Percentiles rank a stretch among this genome's conserved stretches.
These are phyloP conservation scores for Eudyptes chrysolophus DNA, from an alignment of 2,113 vertebrate genomes.

Conservation along the genomic window DNA sequence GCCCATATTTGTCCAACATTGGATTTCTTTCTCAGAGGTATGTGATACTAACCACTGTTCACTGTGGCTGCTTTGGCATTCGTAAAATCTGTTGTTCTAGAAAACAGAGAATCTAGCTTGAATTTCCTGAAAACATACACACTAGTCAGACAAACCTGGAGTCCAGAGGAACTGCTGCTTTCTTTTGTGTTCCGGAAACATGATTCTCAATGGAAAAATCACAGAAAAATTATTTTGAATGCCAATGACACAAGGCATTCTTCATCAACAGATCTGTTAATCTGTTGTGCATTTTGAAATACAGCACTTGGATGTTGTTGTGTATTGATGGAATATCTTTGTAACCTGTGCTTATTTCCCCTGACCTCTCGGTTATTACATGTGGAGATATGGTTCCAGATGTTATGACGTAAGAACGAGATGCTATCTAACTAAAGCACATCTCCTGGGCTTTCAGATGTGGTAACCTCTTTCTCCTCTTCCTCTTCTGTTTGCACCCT, in stretches of 20 bases:
- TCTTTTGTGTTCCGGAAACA: neutral
- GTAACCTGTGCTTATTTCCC: neutral
- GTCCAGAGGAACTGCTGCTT: neutral
- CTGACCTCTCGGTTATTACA: neutral
- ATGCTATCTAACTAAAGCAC: neutral
- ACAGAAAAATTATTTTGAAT: neutral
- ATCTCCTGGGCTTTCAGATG: neutral
- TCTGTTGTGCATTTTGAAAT: neutral
- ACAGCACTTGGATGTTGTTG: neutral
- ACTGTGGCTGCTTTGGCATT: neutral
- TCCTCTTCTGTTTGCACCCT: neutral
- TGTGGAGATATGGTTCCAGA: neutral
- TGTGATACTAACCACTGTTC: neutral
- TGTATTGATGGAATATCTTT: neutral
- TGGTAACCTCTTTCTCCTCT: neutral
- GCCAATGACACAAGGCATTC: neutral
- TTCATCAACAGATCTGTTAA: neutral
- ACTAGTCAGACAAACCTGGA: neutral
- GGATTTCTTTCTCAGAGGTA: neutral
- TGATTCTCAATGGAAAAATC: neutral
- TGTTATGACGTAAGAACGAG: neutral
- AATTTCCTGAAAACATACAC: neutral
- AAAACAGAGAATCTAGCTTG: neutral
- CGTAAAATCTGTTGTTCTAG: neutral
- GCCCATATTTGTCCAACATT: neutral